Base-by-base conservation (phyloP, 37 sponge, comb jelly and placozoan genomes). In the Dysidea cf. avara region DNA sequence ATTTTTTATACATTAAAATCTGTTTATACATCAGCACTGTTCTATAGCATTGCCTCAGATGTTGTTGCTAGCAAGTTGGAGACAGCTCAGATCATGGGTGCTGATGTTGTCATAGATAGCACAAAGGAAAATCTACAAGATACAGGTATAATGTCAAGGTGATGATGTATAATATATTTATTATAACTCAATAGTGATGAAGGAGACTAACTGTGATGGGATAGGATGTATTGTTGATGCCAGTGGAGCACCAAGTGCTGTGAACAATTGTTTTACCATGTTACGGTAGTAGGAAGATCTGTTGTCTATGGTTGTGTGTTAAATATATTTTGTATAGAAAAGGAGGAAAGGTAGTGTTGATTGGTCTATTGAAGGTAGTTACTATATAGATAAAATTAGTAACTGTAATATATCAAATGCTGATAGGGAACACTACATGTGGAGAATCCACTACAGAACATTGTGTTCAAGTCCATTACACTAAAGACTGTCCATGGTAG, bases 311-410 rank as follows among this genome's bases (percentile, higher is more conserved):
- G n/a, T n/a, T n/a, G n/a, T n/a, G n/a, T n/a, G n/a, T n/a, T n/a
- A n/a, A n/a, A n/a, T n/a, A n/a, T n/a, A n/a, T n/a, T n/a, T 43
- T 43, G 46, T 5, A 2, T 47, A 89, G 95, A 68, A 86, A 85
- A 79, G 90, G 95, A 46, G 87, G 90, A 3, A 31, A 60, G 16
- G 46, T 94, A 0, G 87, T 76, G 11, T 66, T 90, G 21, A 62
- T 94, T 71, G 90, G 95, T n/a, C 63, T 94, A 43, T 87, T 81
- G 34, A 94, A 89, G 79, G 83, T 82, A 43, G n/a, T n/a, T n/a
- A n/a, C n/a, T 9, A n/a, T n/a, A n/a, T n/a, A n/a, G n/a, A n/a
- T n/a, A n/a, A n/a, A n/a, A n/a, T n/a, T n/a, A n/a, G n/a, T n/a
- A n/a, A n/a, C n/a, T n/a, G n/a, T n/a, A n/a, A n/a, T n/a, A n/a